phyloP scores from a whole-genome alignment of 2,797 vertebrate species.

The Rhinichthys osculus region DNA sequence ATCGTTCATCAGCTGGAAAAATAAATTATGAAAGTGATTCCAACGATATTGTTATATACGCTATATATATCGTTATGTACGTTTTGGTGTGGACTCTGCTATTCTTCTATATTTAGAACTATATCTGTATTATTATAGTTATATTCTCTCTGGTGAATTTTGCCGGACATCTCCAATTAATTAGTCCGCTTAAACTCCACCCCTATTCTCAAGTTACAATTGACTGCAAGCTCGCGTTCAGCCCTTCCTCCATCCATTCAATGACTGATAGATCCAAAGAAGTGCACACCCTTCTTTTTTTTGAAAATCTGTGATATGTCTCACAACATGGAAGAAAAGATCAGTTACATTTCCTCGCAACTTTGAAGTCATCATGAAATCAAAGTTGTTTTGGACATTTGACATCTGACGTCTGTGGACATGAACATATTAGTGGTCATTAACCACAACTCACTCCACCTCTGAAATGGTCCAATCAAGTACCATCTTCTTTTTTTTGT shows the following conservation, averaged over 20 bases:
- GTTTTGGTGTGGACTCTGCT: not conserved
- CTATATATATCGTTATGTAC: too few species aligned
- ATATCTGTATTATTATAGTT: too few species aligned
- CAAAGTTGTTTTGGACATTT: not conserved
- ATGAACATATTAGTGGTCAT: not conserved
- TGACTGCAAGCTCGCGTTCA: not conserved
- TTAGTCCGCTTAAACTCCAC: not conserved
- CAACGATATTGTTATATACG: not conserved
- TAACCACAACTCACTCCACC: not conserved
- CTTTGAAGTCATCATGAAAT: not conserved
- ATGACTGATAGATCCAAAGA: not conserved
- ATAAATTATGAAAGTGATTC: not conserved
- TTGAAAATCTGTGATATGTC: not conserved
- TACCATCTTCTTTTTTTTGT: not conserved
- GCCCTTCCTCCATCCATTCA: not conserved
- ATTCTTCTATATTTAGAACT: too few species aligned
- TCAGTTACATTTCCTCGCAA: not conserved
- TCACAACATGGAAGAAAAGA: not conserved
- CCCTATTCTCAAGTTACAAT: not conserved
- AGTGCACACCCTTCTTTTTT: not conserved
- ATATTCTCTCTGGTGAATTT: not conserved
- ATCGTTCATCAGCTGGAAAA: not conserved
- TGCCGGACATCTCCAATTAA: not conserved
- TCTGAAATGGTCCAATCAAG: conserved; percentile 3
- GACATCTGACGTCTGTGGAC: not conserved